Conservation (phyloP, 2,888 invertebrate genomes). For the Isotomurus palustris region DNA sequence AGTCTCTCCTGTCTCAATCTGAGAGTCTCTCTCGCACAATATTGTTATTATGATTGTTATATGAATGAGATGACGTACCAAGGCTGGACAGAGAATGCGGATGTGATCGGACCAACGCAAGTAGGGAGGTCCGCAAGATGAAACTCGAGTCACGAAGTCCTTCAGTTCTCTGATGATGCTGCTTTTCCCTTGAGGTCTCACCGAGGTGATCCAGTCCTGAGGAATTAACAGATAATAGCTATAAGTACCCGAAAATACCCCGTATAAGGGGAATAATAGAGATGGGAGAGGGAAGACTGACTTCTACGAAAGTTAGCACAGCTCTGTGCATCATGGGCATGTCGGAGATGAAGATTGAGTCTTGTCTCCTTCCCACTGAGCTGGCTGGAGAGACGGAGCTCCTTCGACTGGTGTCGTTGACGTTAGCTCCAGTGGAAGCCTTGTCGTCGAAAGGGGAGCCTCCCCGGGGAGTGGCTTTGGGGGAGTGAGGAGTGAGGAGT, state of each 20-base stretch:
- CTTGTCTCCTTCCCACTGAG: conserved; percentile 48
- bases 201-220: conserved; percentile 46
- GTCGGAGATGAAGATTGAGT: conserved; percentile 50
- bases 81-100: conserved; percentile 49
- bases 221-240: not conserved
- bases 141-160: conserved; percentile 55
- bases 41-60: not conserved
- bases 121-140: conserved; percentile 55
- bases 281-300: conserved; percentile 33
- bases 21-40: not conserved
- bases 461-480: conserved; percentile 39
- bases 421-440: conserved; percentile 21
- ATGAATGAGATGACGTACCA: conserved; percentile 47
- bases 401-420: conserved; percentile 47
- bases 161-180: conserved; percentile 53
- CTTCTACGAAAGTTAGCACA: conserved; percentile 51
- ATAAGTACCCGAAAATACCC: too few relatives aligned
- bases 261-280: too few relatives aligned
- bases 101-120: conserved; percentile 54
- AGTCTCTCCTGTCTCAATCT: not conserved
- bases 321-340: conserved; percentile 51
- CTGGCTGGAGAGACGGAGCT: conserved; percentile 50
- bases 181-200: conserved; percentile 42
- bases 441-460: conserved; percentile 43
- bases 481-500: conserved; percentile 44